Evolutionary conservation across 2,113 vertebrate species (phyloP), one percentile per base, ranked within the genome.

Genomic region (Narcine bancroftii): DNA sequence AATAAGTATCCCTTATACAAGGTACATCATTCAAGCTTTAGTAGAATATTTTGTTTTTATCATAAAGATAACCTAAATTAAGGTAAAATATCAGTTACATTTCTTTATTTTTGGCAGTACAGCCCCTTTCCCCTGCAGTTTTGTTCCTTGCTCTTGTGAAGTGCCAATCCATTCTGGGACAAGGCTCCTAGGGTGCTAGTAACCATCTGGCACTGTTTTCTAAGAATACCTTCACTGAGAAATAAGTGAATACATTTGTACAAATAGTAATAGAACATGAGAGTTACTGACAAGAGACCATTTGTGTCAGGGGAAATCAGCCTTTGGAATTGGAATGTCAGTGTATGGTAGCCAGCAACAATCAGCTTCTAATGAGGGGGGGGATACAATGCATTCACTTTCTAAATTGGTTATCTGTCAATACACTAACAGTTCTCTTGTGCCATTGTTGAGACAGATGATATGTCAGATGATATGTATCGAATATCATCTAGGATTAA

Each of bases 81-180:
- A 60, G 33, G 13, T 63, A 87, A 60, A 87, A 36, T 87, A 36
- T 56, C 17, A 63, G 53, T 87, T 60, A 33, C 33, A 9, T 33
- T 63, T 87, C 13, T 36, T 50, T 56, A 87, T 21, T 87, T 60
- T 60, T 36, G 56, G 53, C 81, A 63, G 81, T 60, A 56, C 81
- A 87, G 81, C 81, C 56, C 53, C 53, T 60, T 36, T 33, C 21
- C 50, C 2, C 81, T 87, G 33, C 53, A n/a, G 17, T 60, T 87
- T 63, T 87, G 81, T 87, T 87, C 81, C 81, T 53, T 87, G 81
- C 33, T 87, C 33, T 87, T 56, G 7, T 63, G 15, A 60, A 63
- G 81, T 87, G 81, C 53, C 81, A 87, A 87, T 87, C 81, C 81
- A 87, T 87, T 87, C 53, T 60, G 81, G 56, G 81, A 63, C 81